Conservation (phyloP, 1,140 invertebrate species). For the Hermetia illucens region DNA sequence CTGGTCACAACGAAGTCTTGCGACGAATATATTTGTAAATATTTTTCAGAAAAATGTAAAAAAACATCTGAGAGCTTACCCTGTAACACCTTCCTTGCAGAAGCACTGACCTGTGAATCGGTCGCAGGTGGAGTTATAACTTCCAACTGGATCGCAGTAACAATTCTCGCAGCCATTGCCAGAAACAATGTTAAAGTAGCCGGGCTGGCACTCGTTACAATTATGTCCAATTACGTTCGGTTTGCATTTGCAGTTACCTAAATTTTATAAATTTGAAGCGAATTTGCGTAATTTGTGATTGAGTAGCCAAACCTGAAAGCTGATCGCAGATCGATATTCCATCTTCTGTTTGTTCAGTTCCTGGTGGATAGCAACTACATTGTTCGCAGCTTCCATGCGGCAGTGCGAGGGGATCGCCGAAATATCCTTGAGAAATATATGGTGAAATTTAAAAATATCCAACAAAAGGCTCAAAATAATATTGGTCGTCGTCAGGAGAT, state of each 20-base stretch:
- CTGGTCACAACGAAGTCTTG: constrained; percentile 57
- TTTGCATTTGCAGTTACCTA: constrained; percentile 80
- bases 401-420: constrained; percentile 72
- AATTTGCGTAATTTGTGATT: constrained; percentile 2
- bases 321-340: constrained; percentile 67
- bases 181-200: constrained; percentile 68
- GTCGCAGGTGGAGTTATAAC: constrained; percentile 70
- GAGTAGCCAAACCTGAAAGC: constrained; percentile 44
- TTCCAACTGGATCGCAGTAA: constrained; percentile 74
- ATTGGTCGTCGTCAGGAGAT: too few relatives aligned
- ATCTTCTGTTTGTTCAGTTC: constrained; percentile 54
- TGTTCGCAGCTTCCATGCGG: constrained; percentile 82
- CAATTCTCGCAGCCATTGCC: constrained; percentile 76
- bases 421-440: constrained; percentile 47
- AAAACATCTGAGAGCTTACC: constrained; percentile 36
- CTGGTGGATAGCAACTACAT: constrained; percentile 69
- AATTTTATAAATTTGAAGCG: too few relatives aligned
- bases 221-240: constrained; percentile 72
- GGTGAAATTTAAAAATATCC: too few relatives aligned
- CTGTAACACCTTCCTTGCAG: constrained; percentile 74
- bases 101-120: constrained; percentile 68
- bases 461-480: too few relatives aligned
- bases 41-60: neutral
- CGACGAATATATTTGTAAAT: neutral
- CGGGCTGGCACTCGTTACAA: constrained; percentile 73